Conservation (phyloP, 2,888 invertebrate species). For the Drepana falcataria region DNA sequence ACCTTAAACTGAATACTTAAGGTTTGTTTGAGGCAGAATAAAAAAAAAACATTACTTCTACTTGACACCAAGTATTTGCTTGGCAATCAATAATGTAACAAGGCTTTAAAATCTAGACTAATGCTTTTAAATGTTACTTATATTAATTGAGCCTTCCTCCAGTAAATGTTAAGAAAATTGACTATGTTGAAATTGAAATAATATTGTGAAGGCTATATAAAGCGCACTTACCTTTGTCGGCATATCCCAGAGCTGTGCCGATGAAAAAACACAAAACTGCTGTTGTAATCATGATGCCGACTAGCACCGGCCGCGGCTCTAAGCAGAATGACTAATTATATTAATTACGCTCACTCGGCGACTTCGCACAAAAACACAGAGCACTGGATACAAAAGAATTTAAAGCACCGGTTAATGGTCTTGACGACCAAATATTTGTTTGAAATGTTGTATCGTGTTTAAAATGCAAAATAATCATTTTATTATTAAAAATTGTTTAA, state of each 20-base stretch:
- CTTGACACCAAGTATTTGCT: too few relatives aligned
- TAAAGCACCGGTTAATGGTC: constrained; percentile 4
- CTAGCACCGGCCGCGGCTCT: constrained; percentile 29
- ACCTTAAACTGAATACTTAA: too few relatives aligned
- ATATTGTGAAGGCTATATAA: constrained; percentile 2
- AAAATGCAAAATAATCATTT: too few relatives aligned
- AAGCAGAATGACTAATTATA: constrained; percentile 31
- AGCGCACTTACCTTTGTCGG: constrained; percentile 50
- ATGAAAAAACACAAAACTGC: constrained; percentile 42
- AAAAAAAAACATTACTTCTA: too few relatives aligned
- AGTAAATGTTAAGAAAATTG: neutral
- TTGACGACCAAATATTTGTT: neutral
- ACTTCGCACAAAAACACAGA: neutral
- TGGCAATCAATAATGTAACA: too few relatives aligned
- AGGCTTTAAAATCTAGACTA: too few relatives aligned
- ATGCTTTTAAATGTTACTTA: too few relatives aligned
- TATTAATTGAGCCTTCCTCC: too few relatives aligned
- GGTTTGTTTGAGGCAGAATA: too few relatives aligned
- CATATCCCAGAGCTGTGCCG: constrained; percentile 40
- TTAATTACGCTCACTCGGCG: neutral
- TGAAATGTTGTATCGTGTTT: too few relatives aligned
- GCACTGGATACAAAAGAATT: constrained; percentile 2
- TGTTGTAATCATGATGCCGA: constrained; percentile 37
- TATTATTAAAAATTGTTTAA: too few relatives aligned
- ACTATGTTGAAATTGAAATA: neutral